phyloP scores from a whole-genome alignment of 2,113 vertebrate genomes.

The Meleagris gallopavo region DNA sequence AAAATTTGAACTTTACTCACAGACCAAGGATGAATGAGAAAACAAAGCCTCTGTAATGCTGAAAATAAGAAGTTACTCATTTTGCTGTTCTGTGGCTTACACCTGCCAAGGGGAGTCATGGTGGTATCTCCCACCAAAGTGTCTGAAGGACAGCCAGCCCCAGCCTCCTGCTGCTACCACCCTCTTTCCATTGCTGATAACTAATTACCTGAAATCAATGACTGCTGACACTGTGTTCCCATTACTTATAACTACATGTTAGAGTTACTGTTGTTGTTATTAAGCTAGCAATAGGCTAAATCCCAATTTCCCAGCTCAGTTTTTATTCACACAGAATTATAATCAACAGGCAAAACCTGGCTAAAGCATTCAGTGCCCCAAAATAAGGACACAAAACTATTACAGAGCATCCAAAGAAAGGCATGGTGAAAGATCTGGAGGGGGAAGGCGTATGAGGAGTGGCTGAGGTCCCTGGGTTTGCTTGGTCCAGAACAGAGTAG shows the following conservation, averaged over 20 bases:
- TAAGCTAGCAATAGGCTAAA: background rate
- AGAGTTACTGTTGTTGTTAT: background rate
- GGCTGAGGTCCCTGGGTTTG: background rate
- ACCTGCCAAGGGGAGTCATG: accelerated
- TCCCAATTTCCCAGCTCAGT: background rate
- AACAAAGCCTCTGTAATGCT: background rate
- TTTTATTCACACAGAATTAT: background rate
- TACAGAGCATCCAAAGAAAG: background rate
- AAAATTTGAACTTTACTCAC: background rate
- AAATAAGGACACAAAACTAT: background rate
- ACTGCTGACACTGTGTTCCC: background rate
- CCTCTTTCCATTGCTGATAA: background rate
- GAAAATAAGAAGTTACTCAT: background rate
- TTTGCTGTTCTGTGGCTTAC: background rate
- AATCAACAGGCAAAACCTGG: background rate
- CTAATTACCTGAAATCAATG: background rate
- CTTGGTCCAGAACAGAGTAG: background rate
- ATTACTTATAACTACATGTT: background rate
- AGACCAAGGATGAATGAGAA: background rate
- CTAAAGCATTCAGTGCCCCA: background rate
- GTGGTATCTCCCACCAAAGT: accelerated
- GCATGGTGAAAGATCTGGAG: background rate
- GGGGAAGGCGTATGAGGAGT: background rate
- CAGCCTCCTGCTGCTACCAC: background rate
- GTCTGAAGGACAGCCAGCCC: background rate